These are phyloP conservation scores for Odontamblyopus rebecca DNA, from an alignment of 2,797 vertebrate genomes.

Conservation along the genomic window DNA sequence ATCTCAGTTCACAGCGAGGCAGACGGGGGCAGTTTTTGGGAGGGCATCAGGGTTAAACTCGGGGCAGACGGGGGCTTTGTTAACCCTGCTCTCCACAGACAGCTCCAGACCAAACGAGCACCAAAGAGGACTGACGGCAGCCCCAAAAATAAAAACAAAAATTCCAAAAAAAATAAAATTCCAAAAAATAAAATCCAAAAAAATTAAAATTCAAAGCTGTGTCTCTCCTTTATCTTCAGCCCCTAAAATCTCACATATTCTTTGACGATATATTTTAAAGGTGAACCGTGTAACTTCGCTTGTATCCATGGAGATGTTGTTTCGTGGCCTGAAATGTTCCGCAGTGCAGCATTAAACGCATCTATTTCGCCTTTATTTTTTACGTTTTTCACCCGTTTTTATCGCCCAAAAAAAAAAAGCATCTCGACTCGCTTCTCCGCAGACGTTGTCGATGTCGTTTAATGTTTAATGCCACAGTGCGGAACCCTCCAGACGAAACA, in stretches of 20 bases:
- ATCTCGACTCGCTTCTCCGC: too few relatives aligned
- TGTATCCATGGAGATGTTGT: not conserved
- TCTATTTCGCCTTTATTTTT: too few relatives aligned
- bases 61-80: slow-evolving; percentile 22
- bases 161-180: too few relatives aligned
- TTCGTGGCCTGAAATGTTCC: not conserved
- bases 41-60: not conserved
- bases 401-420: too few relatives aligned
- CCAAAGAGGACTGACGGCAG: not conserved
- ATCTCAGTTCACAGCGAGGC: too few relatives aligned
- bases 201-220: not conserved
- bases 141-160: slow-evolving; percentile 18
- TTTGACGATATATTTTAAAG: not conserved
- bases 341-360: not conserved
- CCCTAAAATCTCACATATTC: not conserved
- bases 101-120: not conserved
- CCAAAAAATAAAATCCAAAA: too few relatives aligned
- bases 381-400: too few relatives aligned
- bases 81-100: slow-evolving; percentile 14
- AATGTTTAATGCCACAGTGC: not conserved
- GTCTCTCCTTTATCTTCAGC: not conserved
- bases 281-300: not conserved
- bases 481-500: not conserved
- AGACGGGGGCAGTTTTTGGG: not conserved
- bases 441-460: too few relatives aligned